These are phyloP conservation scores for Cephus nigrinus DNA, from an alignment of 2,888 invertebrate species.

Conservation along the genomic window DNA sequence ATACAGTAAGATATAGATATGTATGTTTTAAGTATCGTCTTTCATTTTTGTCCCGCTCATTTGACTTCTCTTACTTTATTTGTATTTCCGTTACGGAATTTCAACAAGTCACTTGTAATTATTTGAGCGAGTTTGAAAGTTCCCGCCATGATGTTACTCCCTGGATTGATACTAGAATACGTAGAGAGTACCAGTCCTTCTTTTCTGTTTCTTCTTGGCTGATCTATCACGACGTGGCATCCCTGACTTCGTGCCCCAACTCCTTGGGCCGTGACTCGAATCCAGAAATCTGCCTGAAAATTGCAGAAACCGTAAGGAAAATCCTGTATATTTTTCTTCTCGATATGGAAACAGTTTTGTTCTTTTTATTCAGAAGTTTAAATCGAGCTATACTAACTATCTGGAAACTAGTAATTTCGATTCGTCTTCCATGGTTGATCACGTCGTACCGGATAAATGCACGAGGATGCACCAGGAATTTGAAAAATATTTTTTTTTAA, in stretches of 20 bases:
- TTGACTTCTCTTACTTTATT: not conserved
- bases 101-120: not conserved
- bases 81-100: not conserved
- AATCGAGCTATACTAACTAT: not conserved
- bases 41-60: not conserved
- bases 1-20: not conserved
- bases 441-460: not conserved
- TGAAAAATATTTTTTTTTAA: not conserved
- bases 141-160: not conserved
- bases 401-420: not conserved
- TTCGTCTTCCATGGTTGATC: not conserved
- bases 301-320: not conserved
- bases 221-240: slow-evolving; percentile 39
- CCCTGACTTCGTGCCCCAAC: slow-evolving; percentile 24
- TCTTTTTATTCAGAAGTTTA: not conserved
- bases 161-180: not conserved
- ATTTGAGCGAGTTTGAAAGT: not conserved
- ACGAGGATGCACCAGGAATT: not conserved
- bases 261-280: slow-evolving; percentile 37
- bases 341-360: not conserved
- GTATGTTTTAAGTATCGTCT: not conserved
- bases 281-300: slow-evolving; percentile 12
- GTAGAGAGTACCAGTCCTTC: not conserved
- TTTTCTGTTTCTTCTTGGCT: slow-evolving; percentile 28
- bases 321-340: not conserved